Conservation (phyloP, 2,113 vertebrate species). For the Oplegnathus fasciatus region DNA sequence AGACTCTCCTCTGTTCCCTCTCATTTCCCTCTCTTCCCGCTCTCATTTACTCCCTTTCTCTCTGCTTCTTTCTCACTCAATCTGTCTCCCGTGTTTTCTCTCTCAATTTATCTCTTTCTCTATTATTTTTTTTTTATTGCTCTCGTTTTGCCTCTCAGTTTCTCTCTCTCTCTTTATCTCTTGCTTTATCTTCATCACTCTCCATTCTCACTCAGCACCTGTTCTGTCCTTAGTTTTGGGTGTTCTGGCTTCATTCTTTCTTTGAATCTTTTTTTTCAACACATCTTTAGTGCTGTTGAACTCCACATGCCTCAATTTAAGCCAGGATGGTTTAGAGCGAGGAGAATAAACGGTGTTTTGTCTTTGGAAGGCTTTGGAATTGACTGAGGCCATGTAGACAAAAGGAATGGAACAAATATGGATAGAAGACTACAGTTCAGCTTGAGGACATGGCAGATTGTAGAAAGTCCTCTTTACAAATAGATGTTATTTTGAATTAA, state of each 20-base stretch:
- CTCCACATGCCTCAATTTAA: not conserved
- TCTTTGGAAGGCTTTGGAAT: not conserved
- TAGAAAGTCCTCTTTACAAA: no score
- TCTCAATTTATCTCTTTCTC: not conserved
- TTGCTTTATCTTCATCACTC: not conserved
- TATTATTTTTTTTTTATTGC: not conserved
- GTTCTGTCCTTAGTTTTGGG: not conserved
- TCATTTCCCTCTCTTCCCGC: not conserved
- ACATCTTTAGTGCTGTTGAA: not conserved
- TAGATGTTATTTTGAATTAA: no score
- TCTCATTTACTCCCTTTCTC: constrained; percentile 17
- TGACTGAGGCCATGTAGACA: not conserved
- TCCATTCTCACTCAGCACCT: not conserved
- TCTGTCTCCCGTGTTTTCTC: constrained; percentile 4
- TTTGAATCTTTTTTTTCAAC: not conserved
- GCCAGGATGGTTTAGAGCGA: not conserved
- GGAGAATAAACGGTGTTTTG: not conserved
- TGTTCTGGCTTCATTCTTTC: not conserved
- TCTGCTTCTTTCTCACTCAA: constrained; percentile 2
- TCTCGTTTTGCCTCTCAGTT: not conserved
- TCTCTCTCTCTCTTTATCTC: not conserved
- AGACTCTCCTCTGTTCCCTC: constrained; percentile 22
- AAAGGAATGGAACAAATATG: not conserved
- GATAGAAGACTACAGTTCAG: constrained; percentile 32
- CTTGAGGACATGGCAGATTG: not conserved